Evolutionary conservation across 2,113 vertebrate species (phyloP).

Genomic region (Cebidichthys violaceus): DNA sequence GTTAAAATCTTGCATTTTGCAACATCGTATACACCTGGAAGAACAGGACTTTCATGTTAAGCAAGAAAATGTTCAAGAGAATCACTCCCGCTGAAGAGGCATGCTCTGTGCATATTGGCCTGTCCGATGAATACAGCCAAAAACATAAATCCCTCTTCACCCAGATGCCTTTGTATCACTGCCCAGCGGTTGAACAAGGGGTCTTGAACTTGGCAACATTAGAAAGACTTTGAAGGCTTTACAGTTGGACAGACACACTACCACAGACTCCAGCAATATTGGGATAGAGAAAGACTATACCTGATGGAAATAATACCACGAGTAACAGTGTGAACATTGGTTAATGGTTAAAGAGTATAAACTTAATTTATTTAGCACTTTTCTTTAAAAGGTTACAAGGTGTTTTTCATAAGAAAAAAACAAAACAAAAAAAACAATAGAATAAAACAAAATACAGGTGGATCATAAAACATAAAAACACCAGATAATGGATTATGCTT

Average conservation of each 20-base stretch:
- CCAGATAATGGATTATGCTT: neutral
- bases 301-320: slow-evolving; percentile 15
- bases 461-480: too few species aligned
- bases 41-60: slow-evolving; percentile 1
- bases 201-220: slow-evolving; percentile 43
- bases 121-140: slow-evolving; percentile 21
- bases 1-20: neutral
- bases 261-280: slow-evolving; percentile 18
- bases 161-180: slow-evolving; percentile 46
- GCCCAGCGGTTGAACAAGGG: slow-evolving; percentile 50
- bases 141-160: slow-evolving; percentile 57
- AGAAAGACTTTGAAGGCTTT: slow-evolving; percentile 49
- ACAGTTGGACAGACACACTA: slow-evolving; percentile 26
- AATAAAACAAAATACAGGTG: too few species aligned
- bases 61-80: slow-evolving; percentile 7
- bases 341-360: slow-evolving; percentile 8
- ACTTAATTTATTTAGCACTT: too few species aligned
- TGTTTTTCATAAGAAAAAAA: neutral
- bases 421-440: too few species aligned
- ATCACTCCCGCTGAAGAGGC: slow-evolving; percentile 12
- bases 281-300: slow-evolving; percentile 15
- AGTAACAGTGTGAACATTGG: slow-evolving; percentile 19
- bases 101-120: slow-evolving; percentile 22
- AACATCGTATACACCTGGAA: neutral
- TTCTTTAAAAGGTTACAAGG: too few species aligned